These are phyloP conservation scores for Halesus radiatus DNA, from an alignment of 1,140 invertebrate species.

Conservation along the genomic window DNA sequence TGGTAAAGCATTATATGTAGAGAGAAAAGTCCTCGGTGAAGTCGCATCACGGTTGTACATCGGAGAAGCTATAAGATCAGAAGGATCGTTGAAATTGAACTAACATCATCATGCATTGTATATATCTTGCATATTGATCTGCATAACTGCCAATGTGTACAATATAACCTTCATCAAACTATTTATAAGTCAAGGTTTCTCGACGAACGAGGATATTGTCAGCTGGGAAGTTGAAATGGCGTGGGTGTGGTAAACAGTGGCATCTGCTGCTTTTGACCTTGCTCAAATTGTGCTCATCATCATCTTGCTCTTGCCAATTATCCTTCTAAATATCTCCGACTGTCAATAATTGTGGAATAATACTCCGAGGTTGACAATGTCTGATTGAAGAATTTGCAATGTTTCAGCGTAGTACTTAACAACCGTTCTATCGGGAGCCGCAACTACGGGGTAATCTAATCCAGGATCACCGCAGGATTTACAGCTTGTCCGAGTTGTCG, in stretches of 20 bases:
- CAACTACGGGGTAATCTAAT: conserved; percentile 23
- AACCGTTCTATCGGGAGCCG: conserved; percentile 21
- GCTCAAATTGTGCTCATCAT: not conserved
- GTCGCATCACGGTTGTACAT: conserved; percentile 35
- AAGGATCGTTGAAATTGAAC: conserved; percentile 40
- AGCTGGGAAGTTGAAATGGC: not conserved
- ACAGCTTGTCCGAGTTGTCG: conserved; percentile 40
- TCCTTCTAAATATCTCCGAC: conserved; percentile 2
- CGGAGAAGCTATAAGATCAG: conserved; percentile 30
- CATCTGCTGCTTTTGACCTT: not conserved
- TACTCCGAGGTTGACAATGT: conserved; percentile 26
- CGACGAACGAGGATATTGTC: conserved; percentile 9
- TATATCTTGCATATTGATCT: conserved; percentile 52
- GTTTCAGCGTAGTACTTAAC: conserved; percentile 57
- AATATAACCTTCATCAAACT: conserved; percentile 22
- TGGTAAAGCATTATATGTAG: not conserved
- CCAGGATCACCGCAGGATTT: conserved; percentile 51
- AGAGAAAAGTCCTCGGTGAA: not conserved
- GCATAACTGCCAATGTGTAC: conserved; percentile 34
- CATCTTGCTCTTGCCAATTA: not conserved
- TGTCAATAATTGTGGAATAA: not conserved
- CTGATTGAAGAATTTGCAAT: conserved; percentile 52
- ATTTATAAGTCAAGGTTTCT: conserved; percentile 23
- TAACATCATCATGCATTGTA: conserved; percentile 53
- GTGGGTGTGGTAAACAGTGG: not conserved